Base-by-base conservation (phyloP, 2,888 invertebrate species). In the Rotaria socialis region DNA sequence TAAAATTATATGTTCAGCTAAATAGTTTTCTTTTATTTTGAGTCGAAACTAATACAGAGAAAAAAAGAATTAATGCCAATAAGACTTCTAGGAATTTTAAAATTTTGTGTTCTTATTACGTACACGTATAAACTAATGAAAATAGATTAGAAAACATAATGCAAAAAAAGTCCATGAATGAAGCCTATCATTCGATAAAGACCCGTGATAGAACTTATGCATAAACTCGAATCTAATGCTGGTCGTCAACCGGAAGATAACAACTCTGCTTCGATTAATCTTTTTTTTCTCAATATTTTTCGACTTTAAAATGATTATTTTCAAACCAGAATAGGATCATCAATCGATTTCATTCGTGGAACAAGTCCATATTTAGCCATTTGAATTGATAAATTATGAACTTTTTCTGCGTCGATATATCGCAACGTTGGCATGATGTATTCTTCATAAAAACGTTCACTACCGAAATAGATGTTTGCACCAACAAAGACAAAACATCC, bases 301-400 rank as follows among this genome's bases (percentile, higher is more conserved):
- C 55, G 8, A 14, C 14, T 5, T 8, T 84, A 14, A 41, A 43
- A 4, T 41, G 27, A 35, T 35, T 35, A 41, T 85, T 16, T 47
- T 60, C 50, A 14, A 8, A 95, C 95, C 90, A 96, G 92, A 87
- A 93, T 91, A 50, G 92, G 90, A 5, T 94, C 93, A 91, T 96
- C 95, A 86, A 93, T 89, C 87, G 91, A 92, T 85, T 89, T 91
- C 89, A 93, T 93, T 88, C 92, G 91, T 22, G 94, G 94, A 88
- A 95, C 92, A 0, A 96, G 88, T 43, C 94, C 93, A 92, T 94
- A 94, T 91, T 95, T 95, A 43, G 94, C 93, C 14, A 94, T 93
- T 88, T 93, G 90, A 2, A 97, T 93, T 11, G 95, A 96, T 47
- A 95, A 89, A 88, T 93, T 94, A 90, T 97, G 97, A 2, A 96